These are phyloP conservation scores for Micrasema longulum DNA, from an alignment of 1,140 invertebrate species.

Conservation along the genomic window DNA sequence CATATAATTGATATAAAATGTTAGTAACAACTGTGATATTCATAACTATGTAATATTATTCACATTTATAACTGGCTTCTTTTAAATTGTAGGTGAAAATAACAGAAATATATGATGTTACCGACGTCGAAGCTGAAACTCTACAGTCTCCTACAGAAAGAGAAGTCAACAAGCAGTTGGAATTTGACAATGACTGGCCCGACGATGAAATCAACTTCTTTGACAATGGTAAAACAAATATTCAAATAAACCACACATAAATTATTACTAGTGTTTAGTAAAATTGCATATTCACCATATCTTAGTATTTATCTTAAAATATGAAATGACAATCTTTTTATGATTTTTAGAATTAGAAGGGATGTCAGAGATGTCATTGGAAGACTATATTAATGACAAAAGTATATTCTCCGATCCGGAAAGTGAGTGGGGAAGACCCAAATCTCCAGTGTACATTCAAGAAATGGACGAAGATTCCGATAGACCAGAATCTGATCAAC, in stretches of 20 bases:
- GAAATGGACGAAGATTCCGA: constrained; percentile 58
- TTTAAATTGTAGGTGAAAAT: constrained; percentile 74
- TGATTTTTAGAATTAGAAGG: constrained; percentile 52
- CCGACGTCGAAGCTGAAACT: constrained; percentile 69
- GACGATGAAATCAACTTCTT: constrained; percentile 59
- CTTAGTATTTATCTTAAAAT: neutral
- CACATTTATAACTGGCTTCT: neutral
- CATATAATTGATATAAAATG: no score
- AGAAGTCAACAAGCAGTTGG: constrained; percentile 63
- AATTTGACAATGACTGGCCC: constrained; percentile 67
- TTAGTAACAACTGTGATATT: no score
- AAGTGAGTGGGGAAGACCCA: constrained; percentile 62
- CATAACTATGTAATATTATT: no score
- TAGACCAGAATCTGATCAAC: constrained; percentile 62
- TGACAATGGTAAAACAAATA: constrained; percentile 54
- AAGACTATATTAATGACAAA: constrained; percentile 57
- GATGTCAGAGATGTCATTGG: constrained; percentile 42
- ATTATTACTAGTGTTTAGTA: no score
- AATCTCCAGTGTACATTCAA: constrained; percentile 47
- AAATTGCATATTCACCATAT: no score
- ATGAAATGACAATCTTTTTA: neutral
- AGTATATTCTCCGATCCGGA: constrained; percentile 67
- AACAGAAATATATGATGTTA: constrained; percentile 89
- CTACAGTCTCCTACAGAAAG: constrained; percentile 64
- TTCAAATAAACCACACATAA: neutral